These are phyloP conservation scores for Diabrotica virgifera DNA, from an alignment of 1,140 invertebrate species.

Conservation along the genomic window DNA sequence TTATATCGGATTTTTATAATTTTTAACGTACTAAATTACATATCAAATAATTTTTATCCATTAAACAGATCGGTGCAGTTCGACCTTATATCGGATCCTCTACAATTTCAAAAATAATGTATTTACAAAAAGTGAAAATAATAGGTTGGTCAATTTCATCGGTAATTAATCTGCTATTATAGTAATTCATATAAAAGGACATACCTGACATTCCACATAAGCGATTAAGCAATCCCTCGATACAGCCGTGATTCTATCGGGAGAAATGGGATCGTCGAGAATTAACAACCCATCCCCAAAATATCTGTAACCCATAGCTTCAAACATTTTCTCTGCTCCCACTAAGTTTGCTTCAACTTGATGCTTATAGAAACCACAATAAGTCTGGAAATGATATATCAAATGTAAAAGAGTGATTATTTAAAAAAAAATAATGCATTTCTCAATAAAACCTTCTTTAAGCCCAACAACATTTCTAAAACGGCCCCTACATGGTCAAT, in stretches of 20 bases:
- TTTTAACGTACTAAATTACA: too few relatives aligned
- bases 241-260: conserved; percentile 73
- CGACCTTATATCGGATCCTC: too few relatives aligned
- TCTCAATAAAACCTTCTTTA: too few relatives aligned
- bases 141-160: too few relatives aligned
- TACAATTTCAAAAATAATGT: too few relatives aligned
- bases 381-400: conserved; percentile 58
- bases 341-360: conserved; percentile 76
- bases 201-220: conserved; percentile 84
- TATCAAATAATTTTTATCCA: too few relatives aligned
- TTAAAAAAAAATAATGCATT: conserved; percentile 15
- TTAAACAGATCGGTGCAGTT: too few relatives aligned
- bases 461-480: too few relatives aligned
- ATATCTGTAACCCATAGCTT: conserved; percentile 77
- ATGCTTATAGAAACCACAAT: conserved; percentile 83
- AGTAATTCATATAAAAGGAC: conserved; percentile 5
- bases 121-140: too few relatives aligned
- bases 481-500: too few relatives aligned
- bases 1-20: too few relatives aligned
- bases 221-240: conserved; percentile 83
- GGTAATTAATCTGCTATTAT: too few relatives aligned
- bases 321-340: conserved; percentile 71
- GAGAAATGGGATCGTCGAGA: conserved; percentile 73
- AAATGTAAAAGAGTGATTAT: background rate
- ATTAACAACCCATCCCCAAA: conserved; percentile 55